phyloP scores from a whole-genome alignment of 2,797 vertebrate species.

The Chelidonichthys spinosus region DNA sequence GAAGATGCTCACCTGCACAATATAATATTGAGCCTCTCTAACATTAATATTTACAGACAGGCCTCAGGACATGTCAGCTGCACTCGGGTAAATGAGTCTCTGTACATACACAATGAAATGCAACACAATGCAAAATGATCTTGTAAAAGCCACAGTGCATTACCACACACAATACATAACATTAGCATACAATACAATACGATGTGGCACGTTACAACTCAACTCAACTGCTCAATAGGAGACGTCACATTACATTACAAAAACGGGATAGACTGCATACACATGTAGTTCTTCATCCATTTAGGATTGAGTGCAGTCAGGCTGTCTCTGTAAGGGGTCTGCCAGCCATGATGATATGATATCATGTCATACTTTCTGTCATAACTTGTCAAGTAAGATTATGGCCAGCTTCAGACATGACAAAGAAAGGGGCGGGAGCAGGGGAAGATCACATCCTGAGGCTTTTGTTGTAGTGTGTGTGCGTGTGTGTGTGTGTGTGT shows the following conservation, averaged over 20 bases:
- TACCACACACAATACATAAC: conserved; percentile 37
- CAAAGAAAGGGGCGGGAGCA: conserved; percentile 15
- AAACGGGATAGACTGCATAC: conserved; percentile 15
- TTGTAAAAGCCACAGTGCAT: conserved; percentile 22
- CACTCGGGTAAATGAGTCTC: conserved; percentile 45
- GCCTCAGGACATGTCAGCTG: conserved; percentile 50
- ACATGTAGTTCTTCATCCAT: conserved; percentile 39
- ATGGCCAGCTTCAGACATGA: conserved; percentile 42
- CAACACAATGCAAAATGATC: conserved; percentile 37
- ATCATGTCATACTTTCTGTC: conserved; percentile 61
- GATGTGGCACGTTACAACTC: conserved; percentile 20
- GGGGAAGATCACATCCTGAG: conserved; percentile 5
- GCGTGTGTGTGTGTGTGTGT: not conserved
- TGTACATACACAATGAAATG: conserved; percentile 41
- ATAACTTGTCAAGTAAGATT: conserved; percentile 67
- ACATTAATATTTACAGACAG: conserved; percentile 52
- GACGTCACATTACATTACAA: conserved; percentile 26
- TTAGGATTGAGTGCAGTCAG: conserved; percentile 50
- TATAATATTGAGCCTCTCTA: conserved; percentile 35
- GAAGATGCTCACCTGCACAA: not conserved
- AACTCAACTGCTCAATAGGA: conserved; percentile 20
- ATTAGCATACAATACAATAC: conserved; percentile 38
- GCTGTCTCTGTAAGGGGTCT: conserved; percentile 38
- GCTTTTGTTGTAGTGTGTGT: conserved; percentile 25
- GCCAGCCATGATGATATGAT: conserved; percentile 44